Base-by-base conservation (phyloP, 2,888 invertebrate species). In the Tipula helvola region DNA sequence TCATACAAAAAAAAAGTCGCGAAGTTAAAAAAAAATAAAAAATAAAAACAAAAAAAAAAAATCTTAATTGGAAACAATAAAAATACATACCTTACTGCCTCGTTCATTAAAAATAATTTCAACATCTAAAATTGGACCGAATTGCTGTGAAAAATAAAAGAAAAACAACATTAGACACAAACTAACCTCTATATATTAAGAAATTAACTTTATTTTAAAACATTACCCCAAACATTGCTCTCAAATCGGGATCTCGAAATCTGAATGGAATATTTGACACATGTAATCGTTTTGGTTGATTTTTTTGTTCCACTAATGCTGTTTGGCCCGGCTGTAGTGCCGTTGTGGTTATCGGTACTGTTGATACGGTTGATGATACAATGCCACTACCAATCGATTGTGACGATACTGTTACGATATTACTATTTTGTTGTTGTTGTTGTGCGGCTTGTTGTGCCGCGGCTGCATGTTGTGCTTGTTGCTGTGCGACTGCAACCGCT, bases 51-150 rank as follows among this genome's bases (percentile, higher is more conserved):
- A 71, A 71, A 71, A 39, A 71, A 39, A 52, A 18, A 71, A 71
- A 71, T 71, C 87, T 87, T 57, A 86, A 86, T 87, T 86, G 86
- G 71, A 71, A 71, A 71, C 71, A 71, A 71, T 71, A 71, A 71
- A 71, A 71, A 84, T 52, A 92, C 97, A 96, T 96, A 99, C 99
- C 98, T 99, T 99, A 90, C 99, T 99, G 92, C 99, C 99, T 90
- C 99, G 95, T 93, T 99, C 99, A 93, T 99, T 99, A 95, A 99
- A 99, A 92, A 99, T 99, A 91, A 99, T 99, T 95, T 99, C 99
- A 93, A 99, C 99, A 93, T 99, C 99, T 92, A 99, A 95, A 92
- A 99, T 99, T 91, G 96, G 96, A 92, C 99, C 99, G 93, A 97
- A 99, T 96, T 98, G 98, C 98, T 98, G 95, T 91, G 95, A 95